Base-by-base conservation (phyloP, 2,113 vertebrate species). In the Gymnocephalus cernua region DNA sequence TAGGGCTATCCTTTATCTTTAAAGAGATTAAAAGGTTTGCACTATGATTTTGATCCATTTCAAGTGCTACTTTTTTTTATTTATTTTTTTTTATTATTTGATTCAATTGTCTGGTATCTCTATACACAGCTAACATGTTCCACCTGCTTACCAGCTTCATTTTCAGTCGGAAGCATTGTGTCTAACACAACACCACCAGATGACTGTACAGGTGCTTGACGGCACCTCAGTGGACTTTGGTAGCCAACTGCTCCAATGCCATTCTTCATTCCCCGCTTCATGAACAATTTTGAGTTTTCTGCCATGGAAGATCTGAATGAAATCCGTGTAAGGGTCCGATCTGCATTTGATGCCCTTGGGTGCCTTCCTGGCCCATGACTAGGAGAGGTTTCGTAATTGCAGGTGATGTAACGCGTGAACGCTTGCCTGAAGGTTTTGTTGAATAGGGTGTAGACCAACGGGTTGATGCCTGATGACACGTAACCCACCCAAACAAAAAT, bases 401-500 rank as follows among this genome's bases (percentile, higher is more conserved):
- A 99, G 29, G 95, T 99, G 63, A 99, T 98, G 38, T 97, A 99
- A 72, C 97, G 96, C 14, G 95, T 93, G 71, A 99, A 99, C 3
- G 98, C 97, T 74, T 97, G 91, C 68, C 98, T 95, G 94, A 99
- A 99, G 0, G 97, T 99, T 94, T 97, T 98, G 79, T 99, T 99
- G 93, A 99, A 99, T 35, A 99, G 96, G 0, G 98, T 99, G 50
- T 99, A 99, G 80, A 99, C 97, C 74, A 99, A 84, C 4, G 98
- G 98, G 82, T 99, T 99, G 74, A 99, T 97, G 6, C 98, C 98
- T 0, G 98, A 99, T 10, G 98, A 99, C 73, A 98, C 89, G 2
- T 99, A 99, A 15, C 98, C 98, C 84, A 99, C 97, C 98, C 98
- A 99, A 61, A 97, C 97, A 91, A 99, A 99, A 91, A 99, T 96